Evolutionary conservation across 2,113 vertebrate species (phyloP).

Genomic region (Myotis brandtii): DNA sequence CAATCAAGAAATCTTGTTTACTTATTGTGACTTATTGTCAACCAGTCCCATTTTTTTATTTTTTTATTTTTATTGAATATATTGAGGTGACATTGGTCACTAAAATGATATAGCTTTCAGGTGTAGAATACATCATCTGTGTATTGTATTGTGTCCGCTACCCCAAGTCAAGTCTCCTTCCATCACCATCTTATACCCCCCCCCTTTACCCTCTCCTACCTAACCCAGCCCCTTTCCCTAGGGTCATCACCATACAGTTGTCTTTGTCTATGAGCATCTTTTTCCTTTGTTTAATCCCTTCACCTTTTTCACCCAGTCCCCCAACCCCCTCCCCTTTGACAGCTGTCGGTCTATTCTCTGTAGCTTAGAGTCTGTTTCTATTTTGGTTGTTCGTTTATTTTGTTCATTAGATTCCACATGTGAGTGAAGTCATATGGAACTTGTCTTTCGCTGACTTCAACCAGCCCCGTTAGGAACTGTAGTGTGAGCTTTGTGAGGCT

Average conservation of each 20-base stretch:
- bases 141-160: neutral
- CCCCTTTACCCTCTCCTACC: neutral
- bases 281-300: neutral
- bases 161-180: neutral
- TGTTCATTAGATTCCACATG: neutral
- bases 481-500: neutral
- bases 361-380: neutral
- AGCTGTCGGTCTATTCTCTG: neutral
- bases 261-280: neutral
- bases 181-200: neutral
- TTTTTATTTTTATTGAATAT: neutral
- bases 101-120: neutral
- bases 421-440: neutral
- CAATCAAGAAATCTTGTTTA: conserved; percentile 11
- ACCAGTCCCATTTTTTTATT: neutral
- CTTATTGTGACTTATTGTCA: conserved; percentile 1
- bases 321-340: neutral
- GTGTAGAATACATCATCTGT: neutral
- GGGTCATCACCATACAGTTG: neutral
- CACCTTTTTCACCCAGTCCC: neutral
- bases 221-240: neutral
- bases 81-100: neutral
- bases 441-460: neutral
- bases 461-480: neutral
- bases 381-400: neutral